A percentile compares a stretch with the other conserved stretches of the same genome.
Conservation (phyloP, 2,797 vertebrate species). For the Sylvilagus floridanus region DNA sequence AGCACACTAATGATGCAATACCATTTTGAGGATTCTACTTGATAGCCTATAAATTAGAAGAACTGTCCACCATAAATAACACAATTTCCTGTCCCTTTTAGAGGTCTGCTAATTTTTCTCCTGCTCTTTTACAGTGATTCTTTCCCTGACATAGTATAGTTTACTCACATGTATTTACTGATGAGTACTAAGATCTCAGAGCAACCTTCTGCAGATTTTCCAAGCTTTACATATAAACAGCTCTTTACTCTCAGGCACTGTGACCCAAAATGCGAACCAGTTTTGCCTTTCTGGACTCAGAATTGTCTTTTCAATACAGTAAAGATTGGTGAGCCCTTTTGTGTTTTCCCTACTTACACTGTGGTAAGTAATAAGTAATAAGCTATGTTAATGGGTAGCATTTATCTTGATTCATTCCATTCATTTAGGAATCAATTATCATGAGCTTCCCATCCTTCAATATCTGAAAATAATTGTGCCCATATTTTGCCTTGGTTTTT, state of each 20-base stretch:
- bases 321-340: background rate
- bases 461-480: background rate
- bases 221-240: background rate
- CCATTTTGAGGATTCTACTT: background rate
- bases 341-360: background rate
- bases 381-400: background rate
- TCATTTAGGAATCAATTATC: background rate
- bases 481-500: background rate
- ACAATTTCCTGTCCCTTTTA: background rate
- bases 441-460: background rate
- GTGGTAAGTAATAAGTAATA: background rate
- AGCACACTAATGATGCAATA: background rate
- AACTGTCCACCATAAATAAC: background rate
- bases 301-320: too few species aligned
- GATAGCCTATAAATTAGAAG: background rate
- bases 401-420: background rate
- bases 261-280: background rate
- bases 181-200: background rate
- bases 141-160: background rate
- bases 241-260: background rate
- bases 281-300: background rate
- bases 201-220: background rate
- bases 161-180: background rate
- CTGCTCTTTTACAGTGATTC: background rate
- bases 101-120: background rate